Evolutionary conservation across 1,140 invertebrate genomes (phyloP), one percentile per base, ranked within the genome.

Genomic region (Calephelis nemesis): DNA sequence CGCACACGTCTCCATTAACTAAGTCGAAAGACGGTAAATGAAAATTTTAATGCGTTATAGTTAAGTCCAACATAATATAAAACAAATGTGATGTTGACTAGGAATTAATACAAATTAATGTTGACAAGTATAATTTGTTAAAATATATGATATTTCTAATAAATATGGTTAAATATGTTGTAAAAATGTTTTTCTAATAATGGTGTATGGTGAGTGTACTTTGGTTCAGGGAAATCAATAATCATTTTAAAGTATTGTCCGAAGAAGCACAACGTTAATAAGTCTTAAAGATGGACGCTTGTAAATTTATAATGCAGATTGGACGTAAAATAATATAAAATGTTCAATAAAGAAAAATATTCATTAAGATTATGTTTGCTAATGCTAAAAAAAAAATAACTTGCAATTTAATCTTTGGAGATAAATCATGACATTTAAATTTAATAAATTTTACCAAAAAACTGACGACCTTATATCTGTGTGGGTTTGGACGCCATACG

Each of bases 11-110:
- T 81, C 19, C 70, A 74, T 74, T 83, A 82, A 83, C 73, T 78
- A 78, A 78, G 87, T 87, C 85, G 83, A 77, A 82, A 83, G 85
- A 89, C 87, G 82, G 79, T 87, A 85, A 86, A 85, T 77, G 79
- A 82, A 78, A 79, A 76, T 80, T 77, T 45, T 71, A 63, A 77
- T 73, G 73, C 83, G 83, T 75, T 68, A 63, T 82, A 81, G 77
- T 78, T 88, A 87, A 86, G 86, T 82, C 79, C 79, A 79, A 75
- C 77, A 80, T 81, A 76, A 78, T 82, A 79, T 84, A 84, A 87
- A 87, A 82, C 71, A 70, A 85, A 79, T 89, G 87, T 89, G 88
- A 90, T 90, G 83, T 87, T 88, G 78, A 85, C 71, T 87, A 90
- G 83, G 74, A 81, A 79, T 76, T 87, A 86, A 87, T 84, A 84